Evolutionary conservation across 1,140 invertebrate species (phyloP), one percentile per base, ranked within the genome.

Genomic region (Drosophila sulfurigaster): DNA sequence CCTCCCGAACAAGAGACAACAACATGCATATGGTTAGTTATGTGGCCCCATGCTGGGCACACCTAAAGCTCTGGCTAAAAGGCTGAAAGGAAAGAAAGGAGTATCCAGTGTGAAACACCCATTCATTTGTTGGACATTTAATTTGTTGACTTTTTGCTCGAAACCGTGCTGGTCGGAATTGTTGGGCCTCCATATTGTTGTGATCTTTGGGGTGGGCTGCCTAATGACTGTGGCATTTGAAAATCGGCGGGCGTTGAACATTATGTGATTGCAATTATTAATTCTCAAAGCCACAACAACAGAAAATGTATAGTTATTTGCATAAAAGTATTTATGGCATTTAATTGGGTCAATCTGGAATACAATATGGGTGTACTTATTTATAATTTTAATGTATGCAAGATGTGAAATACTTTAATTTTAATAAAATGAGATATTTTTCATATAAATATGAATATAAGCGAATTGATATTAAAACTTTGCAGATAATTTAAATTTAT

Each of bases 1-100:
- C 35, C 35, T 11, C 56, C 72, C 80, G 52, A 75, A 82, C 60
- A 64, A 52, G 57, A 63, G 82, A 79, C 79, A 81, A 79, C 79
- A 81, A 73, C 71, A 87, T 89, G 85, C 85, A 88, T 82, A 80
- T 82, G 83, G 83, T 87, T 80, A 82, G 83, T 77, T 81, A 81
- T 58, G 75, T 79, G 60, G 64, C 20, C 38, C 72, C 82, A 79
- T 81, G 80, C 70, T 80, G 83, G 83, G 79, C 83, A 75, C 83
- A 81, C 83, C 83, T 80, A 85, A 46, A 54, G 45, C 35, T 38
- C 35, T 11, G 8, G 25, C 49, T 48, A 13, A 46, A 13, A 30
- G 56, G 64, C 54, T 46, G 20, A 25, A 25, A 48, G 8, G 10
- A 38, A 38, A 10, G 41, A 46, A 38, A 51, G 54, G 38, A 70